These are phyloP conservation scores for Beris chalybata DNA, from an alignment of 2,888 invertebrate species.

Conservation along the genomic window DNA sequence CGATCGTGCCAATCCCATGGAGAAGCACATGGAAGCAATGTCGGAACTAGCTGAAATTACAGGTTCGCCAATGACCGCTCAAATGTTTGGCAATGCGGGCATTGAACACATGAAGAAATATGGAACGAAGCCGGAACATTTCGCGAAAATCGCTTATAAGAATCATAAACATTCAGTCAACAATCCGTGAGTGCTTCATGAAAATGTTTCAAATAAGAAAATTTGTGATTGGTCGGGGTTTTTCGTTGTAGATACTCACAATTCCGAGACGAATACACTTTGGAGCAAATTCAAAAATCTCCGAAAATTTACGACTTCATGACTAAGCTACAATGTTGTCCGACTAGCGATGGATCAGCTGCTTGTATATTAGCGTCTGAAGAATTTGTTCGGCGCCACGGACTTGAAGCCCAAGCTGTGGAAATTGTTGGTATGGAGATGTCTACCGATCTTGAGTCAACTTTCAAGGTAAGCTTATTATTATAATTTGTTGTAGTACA, in stretches of 20 bases:
- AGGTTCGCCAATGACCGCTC: constrained; percentile 85
- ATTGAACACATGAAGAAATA: constrained; percentile 81
- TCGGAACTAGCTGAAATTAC: constrained; percentile 78
- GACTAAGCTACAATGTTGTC: constrained; percentile 96
- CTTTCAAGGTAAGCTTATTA: constrained; percentile 66
- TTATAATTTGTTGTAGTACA: background rate
- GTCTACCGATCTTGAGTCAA: constrained; percentile 86
- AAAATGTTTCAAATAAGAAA: background rate
- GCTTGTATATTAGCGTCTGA: constrained; percentile 91
- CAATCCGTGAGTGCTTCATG: constrained; percentile 72
- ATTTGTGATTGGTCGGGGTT: background rate
- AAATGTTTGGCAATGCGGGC: constrained; percentile 96
- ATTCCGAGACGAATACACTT: constrained; percentile 85
- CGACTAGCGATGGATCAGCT: constrained; percentile 97
- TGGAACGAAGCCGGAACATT: constrained; percentile 88
- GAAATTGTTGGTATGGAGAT: constrained; percentile 97
- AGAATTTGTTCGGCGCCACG: constrained; percentile 81
- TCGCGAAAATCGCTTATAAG: constrained; percentile 97
- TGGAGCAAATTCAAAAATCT: constrained; percentile 88
- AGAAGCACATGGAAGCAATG: constrained; percentile 85
- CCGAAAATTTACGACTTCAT: constrained; percentile 88
- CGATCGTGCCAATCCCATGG: constrained; percentile 88
- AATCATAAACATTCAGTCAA: constrained; percentile 96
- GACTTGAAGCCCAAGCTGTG: constrained; percentile 83
- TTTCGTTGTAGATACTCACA: constrained; percentile 76